These are phyloP conservation scores for Cheilosia pagana DNA, from an alignment of 2,888 invertebrate species.

Conservation along the genomic window DNA sequence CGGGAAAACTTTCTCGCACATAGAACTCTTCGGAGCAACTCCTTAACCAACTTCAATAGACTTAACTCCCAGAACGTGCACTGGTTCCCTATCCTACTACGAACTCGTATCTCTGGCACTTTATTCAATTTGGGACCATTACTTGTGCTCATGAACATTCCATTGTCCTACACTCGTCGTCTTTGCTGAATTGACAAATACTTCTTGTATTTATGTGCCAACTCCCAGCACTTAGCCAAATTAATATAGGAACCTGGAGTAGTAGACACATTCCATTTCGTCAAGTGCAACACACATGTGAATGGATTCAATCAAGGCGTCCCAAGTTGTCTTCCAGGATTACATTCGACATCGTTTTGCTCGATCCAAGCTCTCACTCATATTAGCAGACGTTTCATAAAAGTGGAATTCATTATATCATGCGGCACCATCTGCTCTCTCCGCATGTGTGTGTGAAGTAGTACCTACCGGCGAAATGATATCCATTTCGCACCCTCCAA, in stretches of 20 bases:
- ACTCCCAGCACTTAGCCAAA: constrained; percentile 59
- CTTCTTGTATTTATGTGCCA: constrained; percentile 21
- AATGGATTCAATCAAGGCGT: constrained; percentile 61
- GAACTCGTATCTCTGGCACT: neutral
- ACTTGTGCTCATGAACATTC: constrained; percentile 9
- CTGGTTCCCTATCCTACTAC: neutral
- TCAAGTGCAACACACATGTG: constrained; percentile 63
- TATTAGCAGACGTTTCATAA: constrained; percentile 36
- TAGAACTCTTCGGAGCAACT: constrained; percentile 9
- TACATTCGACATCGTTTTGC: constrained; percentile 26
- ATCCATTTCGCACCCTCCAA: constrained; percentile 2
- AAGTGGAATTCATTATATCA: constrained; percentile 13
- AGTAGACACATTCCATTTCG: constrained; percentile 27
- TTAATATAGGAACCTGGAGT: constrained; percentile 48
- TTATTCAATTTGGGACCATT: constrained; percentile 25
- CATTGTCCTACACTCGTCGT: neutral
- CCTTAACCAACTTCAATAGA: neutral
- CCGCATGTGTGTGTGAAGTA: neutral
- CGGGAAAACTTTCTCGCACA: neutral
- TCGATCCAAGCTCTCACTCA: constrained; percentile 49
- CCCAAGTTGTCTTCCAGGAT: constrained; percentile 31
- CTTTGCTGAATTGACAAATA: constrained; percentile 38
- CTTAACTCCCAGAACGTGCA: neutral
- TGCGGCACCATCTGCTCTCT: constrained; percentile 2
- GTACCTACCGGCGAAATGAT: neutral